Evolutionary conservation across 2,888 invertebrate genomes (phyloP).

Genomic region (Octodonta nipae): DNA sequence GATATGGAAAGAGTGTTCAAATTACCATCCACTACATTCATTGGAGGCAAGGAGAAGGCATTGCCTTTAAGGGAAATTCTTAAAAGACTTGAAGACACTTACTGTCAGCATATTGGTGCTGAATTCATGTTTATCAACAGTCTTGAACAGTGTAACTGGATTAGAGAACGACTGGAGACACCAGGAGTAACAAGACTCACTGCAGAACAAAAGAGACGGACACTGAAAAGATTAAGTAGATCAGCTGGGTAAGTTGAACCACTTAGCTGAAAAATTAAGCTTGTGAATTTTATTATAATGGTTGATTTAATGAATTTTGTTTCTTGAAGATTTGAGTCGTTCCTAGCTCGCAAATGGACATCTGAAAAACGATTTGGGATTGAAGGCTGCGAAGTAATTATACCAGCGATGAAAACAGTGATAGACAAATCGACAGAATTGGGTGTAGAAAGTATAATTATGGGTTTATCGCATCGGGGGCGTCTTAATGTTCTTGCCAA

Average conservation of each 20-base stretch:
- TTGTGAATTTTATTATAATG: too few relatives aligned
- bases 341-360: conserved; percentile 94
- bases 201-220: conserved; percentile 78
- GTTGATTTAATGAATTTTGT: too few relatives aligned
- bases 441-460: conserved; percentile 91
- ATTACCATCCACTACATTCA: conserved; percentile 90
- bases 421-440: conserved; percentile 88
- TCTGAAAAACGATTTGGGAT: conserved; percentile 98
- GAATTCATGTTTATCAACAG: conserved; percentile 99
- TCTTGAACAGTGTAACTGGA: conserved; percentile 96
- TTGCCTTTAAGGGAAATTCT: conserved; percentile 87
- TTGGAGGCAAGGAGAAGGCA: conserved; percentile 81
- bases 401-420: conserved; percentile 94
- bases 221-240: conserved; percentile 85
- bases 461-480: conserved; percentile 83
- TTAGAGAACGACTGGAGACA: conserved; percentile 86
- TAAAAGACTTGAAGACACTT: conserved; percentile 76
- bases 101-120: conserved; percentile 92
- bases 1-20: conserved; percentile 94
- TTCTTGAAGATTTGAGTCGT: conserved; percentile 95
- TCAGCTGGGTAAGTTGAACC: too few relatives aligned
- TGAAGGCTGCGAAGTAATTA: conserved; percentile 96
- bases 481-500: conserved; percentile 81
- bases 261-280: too few relatives aligned
- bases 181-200: conserved; percentile 76